These are phyloP conservation scores for Leuciscus waleckii DNA, from an alignment of 2,797 vertebrate species.

Conservation along the genomic window DNA sequence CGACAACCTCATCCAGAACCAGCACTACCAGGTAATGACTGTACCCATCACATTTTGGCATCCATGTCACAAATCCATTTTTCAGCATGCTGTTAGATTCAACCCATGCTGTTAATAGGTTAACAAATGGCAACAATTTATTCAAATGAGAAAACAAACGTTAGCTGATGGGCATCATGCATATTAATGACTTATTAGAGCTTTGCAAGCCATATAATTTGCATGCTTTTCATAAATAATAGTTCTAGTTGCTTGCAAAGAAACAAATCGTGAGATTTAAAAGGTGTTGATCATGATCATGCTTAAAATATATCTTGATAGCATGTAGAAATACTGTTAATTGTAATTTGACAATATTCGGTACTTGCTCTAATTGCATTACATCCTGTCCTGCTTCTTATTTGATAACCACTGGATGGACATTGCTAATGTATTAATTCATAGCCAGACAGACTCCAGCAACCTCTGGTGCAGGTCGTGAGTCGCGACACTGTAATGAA, in stretches of 20 bases:
- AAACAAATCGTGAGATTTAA: background rate
- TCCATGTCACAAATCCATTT: background rate
- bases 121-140: slow-evolving; percentile 11
- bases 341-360: slow-evolving; percentile 1
- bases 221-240: background rate
- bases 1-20: slow-evolving; percentile 87
- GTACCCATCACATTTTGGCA: background rate
- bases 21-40: slow-evolving; percentile 86
- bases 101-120: slow-evolving; percentile 5
- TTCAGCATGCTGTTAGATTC: slow-evolving; percentile 4
- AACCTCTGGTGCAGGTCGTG: background rate
- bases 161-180: slow-evolving; percentile 18
- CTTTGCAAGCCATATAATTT: background rate
- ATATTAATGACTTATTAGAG: slow-evolving; percentile 31
- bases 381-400: slow-evolving; percentile 4
- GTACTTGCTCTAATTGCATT: background rate
- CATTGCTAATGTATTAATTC: slow-evolving; percentile 33
- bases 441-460: slow-evolving; percentile 22
- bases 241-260: slow-evolving; percentile 7
- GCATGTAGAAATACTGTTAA: background rate
- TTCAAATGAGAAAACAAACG: slow-evolving; percentile 14
- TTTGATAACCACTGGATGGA: background rate
- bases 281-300: background rate
- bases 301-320: background rate
- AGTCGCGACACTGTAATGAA: too few species aligned